Evolutionary conservation across 2,113 vertebrate species (phyloP), one percentile per base, ranked within the genome.

Genomic region (Fulmarus glacialis): DNA sequence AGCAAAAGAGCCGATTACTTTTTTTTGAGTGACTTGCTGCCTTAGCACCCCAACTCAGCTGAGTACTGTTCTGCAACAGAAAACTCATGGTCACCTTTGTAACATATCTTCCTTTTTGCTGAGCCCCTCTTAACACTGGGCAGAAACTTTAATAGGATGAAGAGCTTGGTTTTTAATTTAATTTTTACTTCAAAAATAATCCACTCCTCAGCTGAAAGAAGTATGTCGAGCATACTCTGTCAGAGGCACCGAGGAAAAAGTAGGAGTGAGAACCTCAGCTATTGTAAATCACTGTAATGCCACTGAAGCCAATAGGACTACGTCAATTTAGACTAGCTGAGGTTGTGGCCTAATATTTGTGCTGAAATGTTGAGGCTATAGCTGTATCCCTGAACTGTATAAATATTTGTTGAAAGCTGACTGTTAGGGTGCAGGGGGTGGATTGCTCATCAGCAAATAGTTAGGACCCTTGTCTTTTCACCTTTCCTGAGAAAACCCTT

Each of bases 351-450:
- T 88, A 73, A 96, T 96, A 96, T 88, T 94, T 95, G 74, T 90
- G 85, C 79, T 90, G 91, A 95, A 91, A 95, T 78, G 82, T 52
- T 82, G 93, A 90, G 86, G 89, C 84, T 86, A 48, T 47, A 63
- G 82, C 59, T 82, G 55, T 81, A 93, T 89, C 63, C 58, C 86
- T 59, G 82, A 71, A 80, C 85, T 96, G 62, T 50, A 81, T 81
- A 96, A 94, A 96, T 91, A 94, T 95, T 94, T 97, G 89, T 88
- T 70, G 59, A 96, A 90, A 86, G 87, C 82, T 82, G 91, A 72
- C 87, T 96, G 68, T 75, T 34, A 63, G 74, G 78, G 82, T 93
- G 67, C 78, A 75, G 81, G 78, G 80, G 48, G 32, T 77, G 38
- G 82, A 58, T 36, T 74, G 67, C 71, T 87, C 87, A 62, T 93